These are phyloP conservation scores for Promerops cafer DNA, from an alignment of 2,113 vertebrate species.

Conservation along the genomic window DNA sequence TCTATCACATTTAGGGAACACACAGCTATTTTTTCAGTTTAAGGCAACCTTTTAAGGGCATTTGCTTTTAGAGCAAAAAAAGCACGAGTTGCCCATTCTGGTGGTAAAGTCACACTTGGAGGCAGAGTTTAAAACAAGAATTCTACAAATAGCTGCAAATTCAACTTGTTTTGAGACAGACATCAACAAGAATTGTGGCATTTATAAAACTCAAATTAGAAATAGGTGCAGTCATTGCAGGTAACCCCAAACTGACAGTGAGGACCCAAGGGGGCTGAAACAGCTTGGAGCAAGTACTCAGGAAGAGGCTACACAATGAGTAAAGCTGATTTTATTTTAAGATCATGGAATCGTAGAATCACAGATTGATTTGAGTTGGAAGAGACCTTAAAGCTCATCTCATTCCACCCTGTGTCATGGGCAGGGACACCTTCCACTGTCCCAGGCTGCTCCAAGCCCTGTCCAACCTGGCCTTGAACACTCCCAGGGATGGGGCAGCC, in stretches of 20 bases:
- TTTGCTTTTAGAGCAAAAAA: not conserved
- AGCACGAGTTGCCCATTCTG: not conserved
- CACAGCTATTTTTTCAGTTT: not conserved
- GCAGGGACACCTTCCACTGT: not conserved
- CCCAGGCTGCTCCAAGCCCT: rapidly evolving
- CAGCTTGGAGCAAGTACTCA: not conserved
- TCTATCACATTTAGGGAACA: not conserved
- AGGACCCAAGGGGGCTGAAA: not conserved
- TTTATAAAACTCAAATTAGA: not conserved
- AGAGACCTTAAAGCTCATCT: not conserved
- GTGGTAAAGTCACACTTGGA: not conserved
- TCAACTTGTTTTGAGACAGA: not conserved
- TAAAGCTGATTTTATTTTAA: not conserved
- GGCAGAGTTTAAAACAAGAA: not conserved
- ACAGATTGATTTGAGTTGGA: not conserved
- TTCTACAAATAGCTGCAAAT: not conserved
- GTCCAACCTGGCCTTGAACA: rapidly evolving
- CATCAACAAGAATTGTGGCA: not conserved
- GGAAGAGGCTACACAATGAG: not conserved
- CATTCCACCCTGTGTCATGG: not conserved
- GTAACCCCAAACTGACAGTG: not conserved
- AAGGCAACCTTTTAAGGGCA: not conserved
- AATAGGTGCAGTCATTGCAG: not conserved
- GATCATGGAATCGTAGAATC: not conserved
- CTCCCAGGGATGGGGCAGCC: not conserved